Percentiles rank a stretch among this genome's conserved stretches.
Conservation (phyloP, 2,113 vertebrate genomes). For the Lepus timidus region DNA sequence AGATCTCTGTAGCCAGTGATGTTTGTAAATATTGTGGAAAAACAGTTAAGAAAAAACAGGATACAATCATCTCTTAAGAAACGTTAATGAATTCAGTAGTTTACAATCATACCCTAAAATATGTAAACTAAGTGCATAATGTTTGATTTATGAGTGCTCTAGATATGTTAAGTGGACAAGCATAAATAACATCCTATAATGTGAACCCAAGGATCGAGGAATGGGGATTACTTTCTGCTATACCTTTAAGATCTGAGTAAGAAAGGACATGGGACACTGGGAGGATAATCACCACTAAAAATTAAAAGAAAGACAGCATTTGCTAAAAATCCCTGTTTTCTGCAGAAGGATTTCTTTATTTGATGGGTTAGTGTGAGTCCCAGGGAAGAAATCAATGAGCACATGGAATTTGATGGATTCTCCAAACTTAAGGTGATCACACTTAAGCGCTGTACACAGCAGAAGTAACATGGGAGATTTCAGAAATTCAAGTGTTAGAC, state of each 20-base stretch:
- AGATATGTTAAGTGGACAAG: background rate
- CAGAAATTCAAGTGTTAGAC: conserved; percentile 48
- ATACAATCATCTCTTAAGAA: background rate
- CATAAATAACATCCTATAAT: background rate
- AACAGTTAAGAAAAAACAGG: background rate
- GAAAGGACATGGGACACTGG: background rate
- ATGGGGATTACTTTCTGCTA: background rate
- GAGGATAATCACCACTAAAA: background rate
- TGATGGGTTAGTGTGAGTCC: conserved; percentile 31
- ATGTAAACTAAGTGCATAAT: background rate
- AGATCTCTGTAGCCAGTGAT: background rate
- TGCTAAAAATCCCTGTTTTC: conserved; percentile 1
- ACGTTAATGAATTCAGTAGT: background rate
- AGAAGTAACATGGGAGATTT: background rate
- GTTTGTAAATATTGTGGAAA: conserved; percentile 15
- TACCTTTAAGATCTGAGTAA: background rate
- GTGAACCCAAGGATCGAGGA: background rate
- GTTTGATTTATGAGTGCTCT: background rate
- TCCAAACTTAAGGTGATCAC: conserved; percentile 54
- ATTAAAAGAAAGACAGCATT: background rate
- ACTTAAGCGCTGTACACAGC: conserved; percentile 7
- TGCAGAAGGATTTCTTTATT: conserved; percentile 39
- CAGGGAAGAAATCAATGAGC: conserved; percentile 29
- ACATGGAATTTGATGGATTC: conserved; percentile 48
- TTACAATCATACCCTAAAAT: background rate